phyloP scores from a whole-genome alignment of 2,888 invertebrate genomes.

The Sepioteuthis lessoniana region DNA sequence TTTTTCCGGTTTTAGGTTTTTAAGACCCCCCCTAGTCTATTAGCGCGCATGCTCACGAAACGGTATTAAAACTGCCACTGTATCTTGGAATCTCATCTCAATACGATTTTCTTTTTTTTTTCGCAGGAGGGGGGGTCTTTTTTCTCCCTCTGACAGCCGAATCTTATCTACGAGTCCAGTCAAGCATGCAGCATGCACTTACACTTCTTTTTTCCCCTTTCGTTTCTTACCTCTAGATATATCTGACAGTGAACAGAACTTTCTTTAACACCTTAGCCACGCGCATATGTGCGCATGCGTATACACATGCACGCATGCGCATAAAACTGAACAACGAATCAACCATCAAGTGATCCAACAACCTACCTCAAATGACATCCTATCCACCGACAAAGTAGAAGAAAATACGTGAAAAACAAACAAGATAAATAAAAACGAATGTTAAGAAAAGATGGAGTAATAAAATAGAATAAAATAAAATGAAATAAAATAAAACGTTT shows the following conservation, averaged over 20 bases:
- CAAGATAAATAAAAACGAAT: background rate
- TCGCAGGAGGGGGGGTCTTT: background rate
- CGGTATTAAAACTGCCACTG: background rate
- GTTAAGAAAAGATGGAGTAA: background rate
- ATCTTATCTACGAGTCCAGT: background rate
- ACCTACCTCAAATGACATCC: background rate
- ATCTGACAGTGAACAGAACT: background rate
- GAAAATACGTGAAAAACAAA: background rate
- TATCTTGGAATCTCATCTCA: background rate
- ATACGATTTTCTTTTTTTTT: background rate
- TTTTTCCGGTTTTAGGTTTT: background rate
- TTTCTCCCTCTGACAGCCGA: background rate
- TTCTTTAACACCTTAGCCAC: background rate
- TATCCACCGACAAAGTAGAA: background rate
- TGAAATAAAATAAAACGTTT: background rate
- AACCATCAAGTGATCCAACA: background rate
- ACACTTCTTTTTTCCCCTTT: background rate
- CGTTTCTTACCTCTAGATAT: background rate
- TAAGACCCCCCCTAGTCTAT: background rate
- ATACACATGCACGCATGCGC: background rate
- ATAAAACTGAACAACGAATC: slow-evolving; percentile 20
- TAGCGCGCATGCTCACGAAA: background rate
- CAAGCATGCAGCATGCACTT: background rate
- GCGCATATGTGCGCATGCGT: background rate
- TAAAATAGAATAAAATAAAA: background rate